Base-by-base conservation (phyloP, 2,888 invertebrate species). In the Oasisia sp. region DNA sequence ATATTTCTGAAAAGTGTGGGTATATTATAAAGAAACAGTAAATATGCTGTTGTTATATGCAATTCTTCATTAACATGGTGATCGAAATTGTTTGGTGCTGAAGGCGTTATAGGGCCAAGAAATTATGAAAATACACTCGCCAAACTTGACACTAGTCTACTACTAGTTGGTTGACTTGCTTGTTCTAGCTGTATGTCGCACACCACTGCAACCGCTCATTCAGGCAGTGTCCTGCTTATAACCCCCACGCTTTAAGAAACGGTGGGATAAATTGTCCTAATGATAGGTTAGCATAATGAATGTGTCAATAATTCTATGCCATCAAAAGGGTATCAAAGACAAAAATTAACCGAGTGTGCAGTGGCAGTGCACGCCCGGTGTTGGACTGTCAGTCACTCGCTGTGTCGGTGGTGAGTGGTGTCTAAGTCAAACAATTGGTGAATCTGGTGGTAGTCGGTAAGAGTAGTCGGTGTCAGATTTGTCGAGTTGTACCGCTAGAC, bases 1-100 rank as follows among this genome's bases (percentile, higher is more conserved):
- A 74, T 74, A 74, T 74, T 74, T 19, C 74, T 74, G 74, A 74
- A 74, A 74, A 74, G 74, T 74, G 74, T 19, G 74, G 74, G 74
- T 74, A 74, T 74, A 27, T 74, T 74, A 74, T 27, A 74, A 74
- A 19, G 74, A 74, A 3, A 74, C 74, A 7, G 74, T 74, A 74
- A 74, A 74, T 74, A 74, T 74, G 74, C 27, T 74, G 74, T 74
- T 74, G 74, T 74, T 74, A 19, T 74, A 19, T 74, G 27, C n/a
- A 74, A 74, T 74, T 74, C 74, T 74, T 74, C 27, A 19, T 74
- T 74, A 74, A 74, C 74, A 74, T 74, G 74, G 19, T 74, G 27
- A 19, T 74, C 74, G 74, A 74, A 27, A 74, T 27, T 74, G 19
- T 74, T 7, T 74, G 74, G 27, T 74, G 74, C 14, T 74, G 27